Percentiles rank a stretch among this genome's conserved stretches.
Evolutionary conservation across 1,140 invertebrate genomes (phyloP).

Genomic region (Saccostrea cuccullata): DNA sequence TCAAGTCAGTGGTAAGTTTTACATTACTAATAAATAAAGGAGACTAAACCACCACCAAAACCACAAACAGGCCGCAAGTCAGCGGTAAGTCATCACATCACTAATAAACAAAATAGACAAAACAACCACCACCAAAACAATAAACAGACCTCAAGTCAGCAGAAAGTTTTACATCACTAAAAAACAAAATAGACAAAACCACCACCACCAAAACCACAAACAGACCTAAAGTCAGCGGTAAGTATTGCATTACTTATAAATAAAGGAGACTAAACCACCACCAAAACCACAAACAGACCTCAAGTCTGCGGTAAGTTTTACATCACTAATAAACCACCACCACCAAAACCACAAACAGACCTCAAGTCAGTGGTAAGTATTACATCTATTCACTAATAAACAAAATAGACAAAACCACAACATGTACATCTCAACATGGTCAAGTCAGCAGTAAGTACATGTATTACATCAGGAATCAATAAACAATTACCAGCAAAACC

Average conservation of each 20-base stretch:
- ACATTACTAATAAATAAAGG: background rate
- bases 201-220: background rate
- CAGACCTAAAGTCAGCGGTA: conserved; percentile 9
- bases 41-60: background rate
- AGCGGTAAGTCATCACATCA: background rate
- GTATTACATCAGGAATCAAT: background rate
- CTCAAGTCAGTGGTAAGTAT: too few relatives aligned
- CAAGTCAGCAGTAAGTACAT: conserved; percentile 37
- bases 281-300: too few relatives aligned
- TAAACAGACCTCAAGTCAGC: conserved; percentile 7
- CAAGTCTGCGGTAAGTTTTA: too few relatives aligned
- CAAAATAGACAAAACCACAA: too few relatives aligned
- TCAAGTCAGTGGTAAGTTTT: too few relatives aligned
- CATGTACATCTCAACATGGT: too few relatives aligned
- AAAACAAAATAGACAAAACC: background rate
- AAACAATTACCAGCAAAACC: background rate
- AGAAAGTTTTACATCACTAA: background rate
- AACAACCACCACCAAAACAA: conserved; percentile 9
- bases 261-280: too few relatives aligned
- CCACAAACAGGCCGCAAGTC: conserved; percentile 19
- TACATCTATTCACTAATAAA: too few relatives aligned
- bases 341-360: too few relatives aligned
- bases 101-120: conserved; percentile 34
- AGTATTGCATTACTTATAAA: background rate
- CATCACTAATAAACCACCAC: too few relatives aligned